phyloP scores from a whole-genome alignment of 2,888 invertebrate species.

The Heliconius aoede region DNA sequence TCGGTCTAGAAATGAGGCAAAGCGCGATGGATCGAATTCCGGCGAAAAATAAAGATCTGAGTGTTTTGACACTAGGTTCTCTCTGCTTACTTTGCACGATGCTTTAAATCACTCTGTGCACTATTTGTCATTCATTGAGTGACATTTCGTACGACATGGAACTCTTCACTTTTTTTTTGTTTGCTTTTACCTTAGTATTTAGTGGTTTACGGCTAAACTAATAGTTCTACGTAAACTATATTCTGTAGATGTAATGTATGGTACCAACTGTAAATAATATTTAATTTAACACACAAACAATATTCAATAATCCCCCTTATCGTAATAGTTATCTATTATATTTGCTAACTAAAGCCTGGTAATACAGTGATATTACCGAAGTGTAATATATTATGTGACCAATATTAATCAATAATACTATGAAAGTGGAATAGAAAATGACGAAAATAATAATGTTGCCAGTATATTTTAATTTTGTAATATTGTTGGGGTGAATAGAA shows the following conservation, averaged over 20 bases:
- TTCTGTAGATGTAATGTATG: no score
- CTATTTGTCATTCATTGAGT: no score
- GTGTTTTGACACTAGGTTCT: no score
- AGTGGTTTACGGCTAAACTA: neutral
- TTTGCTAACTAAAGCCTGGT: slow-evolving; percentile 20
- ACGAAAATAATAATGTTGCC: neutral
- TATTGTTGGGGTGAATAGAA: neutral
- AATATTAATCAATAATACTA: slow-evolving; percentile 26
- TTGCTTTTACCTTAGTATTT: neutral
- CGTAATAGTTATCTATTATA: slow-evolving; percentile 12
- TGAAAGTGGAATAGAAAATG: slow-evolving; percentile 19
- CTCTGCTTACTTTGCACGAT: no score
- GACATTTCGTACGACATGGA: no score
- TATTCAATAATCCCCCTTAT: slow-evolving; percentile 16
- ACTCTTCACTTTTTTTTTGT: neutral
- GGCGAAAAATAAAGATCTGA: no score
- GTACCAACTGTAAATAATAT: neutral
- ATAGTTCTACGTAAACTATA: no score
- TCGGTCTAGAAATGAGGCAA: no score
- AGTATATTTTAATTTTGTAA: neutral
- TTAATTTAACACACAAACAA: slow-evolving; percentile 21
- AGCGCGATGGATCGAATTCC: no score
- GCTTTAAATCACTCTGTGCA: no score
- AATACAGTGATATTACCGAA: slow-evolving; percentile 25
- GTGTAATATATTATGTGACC: slow-evolving; percentile 30